A percentile compares a stretch with the other conserved stretches of the same genome.
Conservation (phyloP, 2,888 invertebrate species). For the Agrochola circellaris region DNA sequence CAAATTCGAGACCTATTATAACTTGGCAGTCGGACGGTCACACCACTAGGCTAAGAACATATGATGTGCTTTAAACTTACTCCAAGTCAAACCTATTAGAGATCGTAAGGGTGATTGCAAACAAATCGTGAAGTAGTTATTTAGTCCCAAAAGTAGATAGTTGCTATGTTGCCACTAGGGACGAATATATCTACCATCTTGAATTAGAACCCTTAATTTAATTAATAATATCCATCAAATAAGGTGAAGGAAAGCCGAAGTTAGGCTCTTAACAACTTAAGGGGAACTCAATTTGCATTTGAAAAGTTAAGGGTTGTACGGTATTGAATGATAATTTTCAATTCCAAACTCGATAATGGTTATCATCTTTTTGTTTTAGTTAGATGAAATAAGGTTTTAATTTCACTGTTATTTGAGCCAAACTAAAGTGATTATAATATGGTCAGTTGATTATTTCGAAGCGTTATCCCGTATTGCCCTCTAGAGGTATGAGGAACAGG, state of each 20-base stretch:
- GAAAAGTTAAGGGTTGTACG: constrained; percentile 48
- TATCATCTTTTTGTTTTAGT: constrained; percentile 40
- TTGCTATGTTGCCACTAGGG: constrained; percentile 32
- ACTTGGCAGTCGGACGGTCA: too few relatives aligned
- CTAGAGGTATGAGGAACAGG: neutral
- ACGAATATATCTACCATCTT: constrained; percentile 29
- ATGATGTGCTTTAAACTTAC: neutral
- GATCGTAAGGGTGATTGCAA: constrained; percentile 12
- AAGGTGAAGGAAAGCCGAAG: constrained; percentile 59
- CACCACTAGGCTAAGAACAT: too few relatives aligned
- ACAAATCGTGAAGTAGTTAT: constrained; percentile 22
- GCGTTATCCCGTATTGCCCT: neutral
- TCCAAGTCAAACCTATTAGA: neutral
- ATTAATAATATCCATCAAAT: constrained; percentile 61
- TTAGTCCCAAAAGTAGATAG: constrained; percentile 19
- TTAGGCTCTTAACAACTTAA: constrained; percentile 60
- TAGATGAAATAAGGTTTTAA: constrained; percentile 18
- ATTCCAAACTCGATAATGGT: constrained; percentile 55
- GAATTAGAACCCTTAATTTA: constrained; percentile 47
- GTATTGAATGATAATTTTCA: constrained; percentile 58
- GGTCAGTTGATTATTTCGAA: neutral
- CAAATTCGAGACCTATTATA: too few relatives aligned
- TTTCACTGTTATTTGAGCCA: constrained; percentile 17
- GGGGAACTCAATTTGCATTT: constrained; percentile 60
- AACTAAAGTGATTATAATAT: neutral